Conservation (phyloP, 2,888 invertebrate species). For the Sinohyriopsis cumingii region DNA sequence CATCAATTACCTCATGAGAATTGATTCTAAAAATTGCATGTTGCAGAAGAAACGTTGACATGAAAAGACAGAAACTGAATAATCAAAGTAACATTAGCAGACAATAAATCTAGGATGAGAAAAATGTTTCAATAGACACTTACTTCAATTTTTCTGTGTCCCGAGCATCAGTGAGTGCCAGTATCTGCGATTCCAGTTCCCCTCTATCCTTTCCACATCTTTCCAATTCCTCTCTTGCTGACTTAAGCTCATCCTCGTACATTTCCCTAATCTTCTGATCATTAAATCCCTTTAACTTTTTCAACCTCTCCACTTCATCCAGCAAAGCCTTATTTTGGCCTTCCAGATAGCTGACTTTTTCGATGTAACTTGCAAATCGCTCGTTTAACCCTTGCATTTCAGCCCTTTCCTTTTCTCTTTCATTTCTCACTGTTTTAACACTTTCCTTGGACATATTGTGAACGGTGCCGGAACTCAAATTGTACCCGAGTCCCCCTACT, state of each 20-base stretch:
- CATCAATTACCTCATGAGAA: not conserved
- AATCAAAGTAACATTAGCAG: too few species aligned
- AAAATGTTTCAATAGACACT: slow-evolving; percentile 16
- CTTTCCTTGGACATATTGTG: slow-evolving; percentile 55
- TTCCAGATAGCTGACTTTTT: slow-evolving; percentile 72
- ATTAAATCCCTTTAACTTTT: slow-evolving; percentile 57
- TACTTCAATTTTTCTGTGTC: slow-evolving; percentile 56
- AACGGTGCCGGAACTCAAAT: slow-evolving; percentile 37
- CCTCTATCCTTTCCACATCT: slow-evolving; percentile 72
- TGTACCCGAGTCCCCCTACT: slow-evolving; percentile 1
- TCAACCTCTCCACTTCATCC: slow-evolving; percentile 63
- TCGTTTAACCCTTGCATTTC: slow-evolving; percentile 74
- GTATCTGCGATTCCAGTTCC: slow-evolving; percentile 71
- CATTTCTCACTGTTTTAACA: slow-evolving; percentile 71
- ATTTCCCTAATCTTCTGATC: slow-evolving; percentile 68
- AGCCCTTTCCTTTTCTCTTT: slow-evolving; percentile 73
- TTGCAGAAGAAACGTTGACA: too few species aligned
- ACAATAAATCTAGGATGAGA: too few species aligned
- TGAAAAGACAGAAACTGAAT: too few species aligned
- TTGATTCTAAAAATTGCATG: not conserved
- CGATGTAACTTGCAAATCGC: slow-evolving; percentile 74
- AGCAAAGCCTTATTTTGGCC: slow-evolving; percentile 66
- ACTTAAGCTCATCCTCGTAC: slow-evolving; percentile 73
- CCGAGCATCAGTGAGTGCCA: slow-evolving; percentile 72
- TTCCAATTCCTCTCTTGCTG: slow-evolving; percentile 72